phyloP scores from a whole-genome alignment of 2,888 invertebrate species.

The Achlya flavicornis region DNA sequence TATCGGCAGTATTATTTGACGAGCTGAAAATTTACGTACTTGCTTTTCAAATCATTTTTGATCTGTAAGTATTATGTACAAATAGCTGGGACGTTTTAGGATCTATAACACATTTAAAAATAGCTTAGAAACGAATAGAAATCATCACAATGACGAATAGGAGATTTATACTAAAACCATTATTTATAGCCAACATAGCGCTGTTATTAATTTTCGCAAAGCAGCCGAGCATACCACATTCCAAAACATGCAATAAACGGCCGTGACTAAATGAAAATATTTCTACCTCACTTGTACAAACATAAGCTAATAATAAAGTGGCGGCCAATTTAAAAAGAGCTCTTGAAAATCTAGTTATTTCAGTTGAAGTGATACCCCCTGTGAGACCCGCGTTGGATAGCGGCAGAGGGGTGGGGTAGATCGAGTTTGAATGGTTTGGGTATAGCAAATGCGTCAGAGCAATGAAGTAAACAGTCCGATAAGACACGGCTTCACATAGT shows the following conservation, averaged over 20 bases:
- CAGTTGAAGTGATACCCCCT: slow-evolving; percentile 7
- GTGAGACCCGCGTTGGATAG: slow-evolving; percentile 11
- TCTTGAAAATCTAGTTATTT: slow-evolving; percentile 21
- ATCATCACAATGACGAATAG: slow-evolving; percentile 16
- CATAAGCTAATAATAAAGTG: slow-evolving; percentile 38
- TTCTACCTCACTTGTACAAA: slow-evolving; percentile 64
- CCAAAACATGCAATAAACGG: slow-evolving; percentile 56
- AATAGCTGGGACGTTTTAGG: no score
- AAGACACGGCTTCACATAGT: slow-evolving; percentile 47
- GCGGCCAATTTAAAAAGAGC: slow-evolving; percentile 32
- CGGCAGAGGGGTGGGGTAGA: slow-evolving; percentile 7
- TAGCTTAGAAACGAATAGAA: no score
- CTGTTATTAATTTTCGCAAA: slow-evolving; percentile 50
- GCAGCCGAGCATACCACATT: slow-evolving; percentile 52
- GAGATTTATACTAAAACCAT: slow-evolving; percentile 55
- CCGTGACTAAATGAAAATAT: slow-evolving; percentile 66
- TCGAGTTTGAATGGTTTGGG: not conserved
- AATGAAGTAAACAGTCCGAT: slow-evolving; percentile 50
- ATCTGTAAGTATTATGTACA: no score
- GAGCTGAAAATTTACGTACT: no score
- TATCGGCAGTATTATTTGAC: no score
- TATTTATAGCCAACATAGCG: slow-evolving; percentile 45
- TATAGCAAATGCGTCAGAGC: slow-evolving; percentile 40
- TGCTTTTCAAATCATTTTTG: no score
- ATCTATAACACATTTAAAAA: no score